Evolutionary conservation across 2,797 vertebrate species (phyloP).

Genomic region (Delichon dasypus): DNA sequence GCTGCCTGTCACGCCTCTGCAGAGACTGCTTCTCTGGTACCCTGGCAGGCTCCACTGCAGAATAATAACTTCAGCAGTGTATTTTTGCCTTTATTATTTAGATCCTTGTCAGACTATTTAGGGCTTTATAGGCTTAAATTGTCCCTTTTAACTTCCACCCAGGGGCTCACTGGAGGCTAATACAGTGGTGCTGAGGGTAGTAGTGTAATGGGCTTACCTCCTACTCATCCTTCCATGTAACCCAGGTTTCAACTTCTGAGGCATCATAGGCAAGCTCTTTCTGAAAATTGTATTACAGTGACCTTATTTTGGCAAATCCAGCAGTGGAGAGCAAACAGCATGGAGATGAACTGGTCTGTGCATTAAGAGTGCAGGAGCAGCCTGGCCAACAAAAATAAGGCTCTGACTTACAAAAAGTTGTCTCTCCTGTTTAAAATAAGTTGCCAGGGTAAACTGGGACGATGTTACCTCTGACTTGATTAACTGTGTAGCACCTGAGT

Average conservation of each 20-base stretch:
- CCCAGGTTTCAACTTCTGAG: neutral
- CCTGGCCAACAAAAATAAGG: neutral
- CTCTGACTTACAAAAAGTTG: neutral
- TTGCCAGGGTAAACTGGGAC: neutral
- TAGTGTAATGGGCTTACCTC: neutral
- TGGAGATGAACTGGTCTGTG: neutral
- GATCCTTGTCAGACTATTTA: neutral
- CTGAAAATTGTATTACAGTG: neutral
- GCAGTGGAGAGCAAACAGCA: neutral
- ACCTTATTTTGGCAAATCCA: constrained; percentile 10
- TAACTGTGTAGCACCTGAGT: neutral
- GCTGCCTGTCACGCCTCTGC: neutral
- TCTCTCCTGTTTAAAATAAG: neutral
- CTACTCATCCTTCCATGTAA: neutral
- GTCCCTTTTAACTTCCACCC: neutral
- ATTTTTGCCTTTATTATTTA: neutral
- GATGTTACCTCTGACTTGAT: neutral
- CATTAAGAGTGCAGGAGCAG: neutral
- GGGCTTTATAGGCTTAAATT: neutral
- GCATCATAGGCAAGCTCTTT: neutral
- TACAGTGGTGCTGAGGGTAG: neutral
- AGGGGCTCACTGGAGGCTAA: neutral
- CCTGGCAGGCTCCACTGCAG: neutral
- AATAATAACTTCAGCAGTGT: neutral
- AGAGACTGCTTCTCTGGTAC: neutral